A percentile compares a stretch with the other conserved stretches of the same genome.
phyloP scores from a whole-genome alignment of 2,888 invertebrate species.

The Nasonovia ribisnigri region DNA sequence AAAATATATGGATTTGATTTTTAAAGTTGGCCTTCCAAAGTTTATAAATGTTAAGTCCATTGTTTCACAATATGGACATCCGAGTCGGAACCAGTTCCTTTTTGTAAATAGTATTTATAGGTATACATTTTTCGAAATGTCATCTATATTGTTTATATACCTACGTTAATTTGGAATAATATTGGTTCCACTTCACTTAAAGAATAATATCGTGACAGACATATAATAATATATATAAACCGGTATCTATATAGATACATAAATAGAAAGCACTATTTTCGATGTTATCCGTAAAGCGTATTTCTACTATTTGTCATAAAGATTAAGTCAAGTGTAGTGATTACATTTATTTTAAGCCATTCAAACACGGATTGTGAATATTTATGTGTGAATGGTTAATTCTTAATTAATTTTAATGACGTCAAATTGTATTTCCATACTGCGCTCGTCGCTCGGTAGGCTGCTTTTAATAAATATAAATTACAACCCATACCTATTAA shows the following conservation, averaged over 20 bases:
- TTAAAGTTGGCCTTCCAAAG: not conserved
- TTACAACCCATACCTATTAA: not conserved
- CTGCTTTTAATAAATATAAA: not conserved
- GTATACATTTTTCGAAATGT: too few relatives aligned
- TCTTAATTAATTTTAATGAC: not conserved
- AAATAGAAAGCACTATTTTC: not conserved
- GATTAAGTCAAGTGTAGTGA: not conserved
- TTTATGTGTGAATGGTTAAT: not conserved
- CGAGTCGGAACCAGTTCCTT: not conserved
- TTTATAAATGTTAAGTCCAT: not conserved
- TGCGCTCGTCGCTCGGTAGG: not conserved
- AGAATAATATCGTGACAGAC: not conserved
- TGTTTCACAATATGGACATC: not conserved
- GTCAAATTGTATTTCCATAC: not conserved
- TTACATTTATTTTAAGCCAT: not conserved
- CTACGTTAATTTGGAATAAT: not conserved
- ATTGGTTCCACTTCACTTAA: not conserved
- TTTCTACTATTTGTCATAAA: too few relatives aligned
- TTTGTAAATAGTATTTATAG: not conserved
- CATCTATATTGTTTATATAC: not conserved
- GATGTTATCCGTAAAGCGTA: not conserved
- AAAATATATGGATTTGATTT: not conserved
- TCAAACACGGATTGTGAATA: not conserved
- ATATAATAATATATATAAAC: not conserved
- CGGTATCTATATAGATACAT: not conserved